These are phyloP conservation scores for Rhegmatorhina hoffmannsi DNA, from an alignment of 2,113 vertebrate species.

Conservation along the genomic window DNA sequence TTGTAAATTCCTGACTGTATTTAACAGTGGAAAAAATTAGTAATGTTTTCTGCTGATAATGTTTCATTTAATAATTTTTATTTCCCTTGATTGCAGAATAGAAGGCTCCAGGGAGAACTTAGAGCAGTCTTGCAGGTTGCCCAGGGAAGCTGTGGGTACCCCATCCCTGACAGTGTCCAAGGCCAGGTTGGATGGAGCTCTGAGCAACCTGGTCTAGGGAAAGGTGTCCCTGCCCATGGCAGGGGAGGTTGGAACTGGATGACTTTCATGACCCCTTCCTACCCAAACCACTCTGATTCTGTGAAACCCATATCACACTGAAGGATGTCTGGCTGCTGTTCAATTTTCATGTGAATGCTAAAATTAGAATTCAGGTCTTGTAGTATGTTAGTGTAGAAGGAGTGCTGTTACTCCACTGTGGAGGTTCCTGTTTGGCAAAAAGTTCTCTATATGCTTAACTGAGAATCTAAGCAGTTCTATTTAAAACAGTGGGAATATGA, in stretches of 20 bases:
- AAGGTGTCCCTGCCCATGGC: not conserved
- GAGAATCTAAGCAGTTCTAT: not conserved
- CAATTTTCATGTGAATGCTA: not conserved
- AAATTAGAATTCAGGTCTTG: not conserved
- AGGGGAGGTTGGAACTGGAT: not conserved
- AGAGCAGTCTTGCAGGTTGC: not conserved
- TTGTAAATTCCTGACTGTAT: not conserved
- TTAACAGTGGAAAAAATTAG: not conserved
- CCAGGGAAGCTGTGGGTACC: not conserved
- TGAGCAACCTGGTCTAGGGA: not conserved
- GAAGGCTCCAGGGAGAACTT: not conserved
- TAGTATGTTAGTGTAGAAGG: not conserved
- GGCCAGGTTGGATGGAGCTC: not conserved
- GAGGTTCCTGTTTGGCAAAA: not conserved
- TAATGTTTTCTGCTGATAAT: not conserved
- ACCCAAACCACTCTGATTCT: not conserved
- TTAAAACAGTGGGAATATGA: rapidly evolving
- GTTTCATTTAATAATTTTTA: not conserved
- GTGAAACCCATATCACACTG: not conserved
- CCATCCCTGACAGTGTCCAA: not conserved
- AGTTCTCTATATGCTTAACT: rapidly evolving
- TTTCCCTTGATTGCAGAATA: not conserved
- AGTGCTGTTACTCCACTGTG: not conserved
- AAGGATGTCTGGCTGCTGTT: not conserved
- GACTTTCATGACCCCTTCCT: not conserved